A percentile compares a stretch with the other conserved stretches of the same genome.
Conservation (phyloP, 2,888 invertebrate genomes). For the Parnassius mnemosyne region DNA sequence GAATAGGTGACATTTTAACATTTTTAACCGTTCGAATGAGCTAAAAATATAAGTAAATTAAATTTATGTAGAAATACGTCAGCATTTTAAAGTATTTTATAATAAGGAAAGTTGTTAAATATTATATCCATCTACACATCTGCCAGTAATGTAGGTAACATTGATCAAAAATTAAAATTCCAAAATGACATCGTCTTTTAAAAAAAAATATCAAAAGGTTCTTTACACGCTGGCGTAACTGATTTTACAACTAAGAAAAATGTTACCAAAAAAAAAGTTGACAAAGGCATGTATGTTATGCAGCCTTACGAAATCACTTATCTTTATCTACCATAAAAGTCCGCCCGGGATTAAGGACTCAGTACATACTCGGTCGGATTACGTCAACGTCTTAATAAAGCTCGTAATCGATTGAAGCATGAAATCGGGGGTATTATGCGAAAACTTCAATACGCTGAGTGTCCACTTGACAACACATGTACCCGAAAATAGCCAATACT, state of each 20-base stretch:
- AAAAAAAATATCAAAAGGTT: too few relatives aligned
- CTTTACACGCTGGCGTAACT: too few relatives aligned
- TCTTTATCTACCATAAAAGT: conserved; percentile 3
- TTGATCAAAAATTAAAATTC: too few relatives aligned
- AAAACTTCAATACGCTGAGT: conserved; percentile 17
- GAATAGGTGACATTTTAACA: too few relatives aligned
- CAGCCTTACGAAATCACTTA: conserved; percentile 17
- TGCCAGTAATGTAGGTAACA: too few relatives aligned
- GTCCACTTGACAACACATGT: conserved; percentile 15
- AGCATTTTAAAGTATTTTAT: too few relatives aligned
- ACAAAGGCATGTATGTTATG: conserved; percentile 8
- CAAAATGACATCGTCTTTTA: not conserved
- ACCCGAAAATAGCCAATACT: conserved; percentile 23
- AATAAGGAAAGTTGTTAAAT: too few relatives aligned
- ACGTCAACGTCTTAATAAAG: conserved; percentile 33
- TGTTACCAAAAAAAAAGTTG: conserved; percentile 8
- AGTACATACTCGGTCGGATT: conserved; percentile 34
- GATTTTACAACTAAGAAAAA: not conserved
- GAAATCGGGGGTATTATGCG: conserved; percentile 31
- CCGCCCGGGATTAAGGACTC: conserved; percentile 12
- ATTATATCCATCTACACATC: too few relatives aligned
- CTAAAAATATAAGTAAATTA: too few relatives aligned
- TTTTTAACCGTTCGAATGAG: too few relatives aligned
- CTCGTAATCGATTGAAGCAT: conserved; percentile 34
- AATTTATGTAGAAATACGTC: too few relatives aligned